Evolutionary conservation across 1,140 invertebrate species (phyloP), one percentile per base, ranked within the genome.

Genomic region (Palaemon carinicauda): DNA sequence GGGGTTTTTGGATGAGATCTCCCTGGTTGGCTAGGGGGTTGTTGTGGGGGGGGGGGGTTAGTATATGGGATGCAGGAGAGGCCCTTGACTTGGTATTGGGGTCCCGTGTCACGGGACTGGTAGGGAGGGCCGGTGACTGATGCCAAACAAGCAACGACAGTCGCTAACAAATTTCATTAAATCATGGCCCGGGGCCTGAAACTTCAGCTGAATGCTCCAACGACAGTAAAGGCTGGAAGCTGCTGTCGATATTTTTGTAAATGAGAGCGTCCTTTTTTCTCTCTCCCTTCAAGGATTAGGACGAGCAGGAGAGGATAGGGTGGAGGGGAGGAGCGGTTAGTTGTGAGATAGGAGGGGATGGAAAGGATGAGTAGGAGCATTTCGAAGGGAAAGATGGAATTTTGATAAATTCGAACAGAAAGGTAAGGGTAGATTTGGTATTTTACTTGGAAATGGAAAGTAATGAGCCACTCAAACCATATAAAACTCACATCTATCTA

Each of bases 161-260:
- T 85, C 83, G 83, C 83, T 85, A 85, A 85, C 83, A 85, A 85
- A 85, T 79, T 85, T 85, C 83, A 85, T 85, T 85, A 85, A 85
- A 85, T 85, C 83, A 85, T 77, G 21, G 83, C 83, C 83, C 60
- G 60, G 41, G 83, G 83, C 54, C 24, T 79, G 74, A 80, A 79
- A 85, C 83, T 85, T 85, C 77, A 85, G 75, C 83, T 80, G 83
- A 85, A 85, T 85, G 60, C 77, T 33, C 75, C 24, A 73, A 33
- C 69, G 65, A 19, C 31, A 52, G 71, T 31, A 74, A 60, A 27
- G 27, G 24, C n/a, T 7, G 12, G 65, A 27, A 24, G 60, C 41
- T 21, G 82, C 78, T 29, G 78, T 54, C 29, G 78, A 24, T 54
- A 80, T 80, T 80, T 80, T 80, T 80, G 78, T 80, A 80, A 80